Conservation (phyloP, 2,797 vertebrate species). For the Microcaecilia unicolor region DNA sequence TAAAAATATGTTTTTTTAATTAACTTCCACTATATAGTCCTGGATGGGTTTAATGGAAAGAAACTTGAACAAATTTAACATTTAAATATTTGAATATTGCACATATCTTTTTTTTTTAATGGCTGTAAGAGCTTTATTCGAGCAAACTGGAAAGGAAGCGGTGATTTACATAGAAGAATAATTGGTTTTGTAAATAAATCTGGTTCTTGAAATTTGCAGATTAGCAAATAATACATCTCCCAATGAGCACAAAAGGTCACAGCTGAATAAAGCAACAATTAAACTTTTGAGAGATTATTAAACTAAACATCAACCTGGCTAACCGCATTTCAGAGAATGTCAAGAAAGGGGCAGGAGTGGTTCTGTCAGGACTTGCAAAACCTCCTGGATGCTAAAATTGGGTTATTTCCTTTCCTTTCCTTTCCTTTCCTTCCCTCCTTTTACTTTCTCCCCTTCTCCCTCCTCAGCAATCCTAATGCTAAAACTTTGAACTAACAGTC, state of each 20-base stretch:
- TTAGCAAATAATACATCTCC: slow-evolving; percentile 60
- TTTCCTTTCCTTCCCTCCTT: no score
- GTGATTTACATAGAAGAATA: slow-evolving; percentile 61
- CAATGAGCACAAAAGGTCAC: slow-evolving; percentile 61
- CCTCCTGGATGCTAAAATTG: slow-evolving; percentile 15
- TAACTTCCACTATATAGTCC: slow-evolving; percentile 24
- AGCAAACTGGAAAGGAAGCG: slow-evolving; percentile 8
- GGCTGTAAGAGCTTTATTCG: slow-evolving; percentile 1
- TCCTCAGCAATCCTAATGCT: no score
- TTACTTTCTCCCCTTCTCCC: slow-evolving; percentile 22
- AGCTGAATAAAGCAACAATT: slow-evolving; percentile 59
- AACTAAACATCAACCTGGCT: slow-evolving; percentile 47
- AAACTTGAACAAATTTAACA: slow-evolving; percentile 42
- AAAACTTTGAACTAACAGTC: slow-evolving; percentile 26
- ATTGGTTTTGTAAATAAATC: slow-evolving; percentile 65
- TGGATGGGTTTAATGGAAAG: slow-evolving; percentile 18
- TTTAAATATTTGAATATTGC: slow-evolving; percentile 34
- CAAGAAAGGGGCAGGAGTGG: slow-evolving; percentile 25
- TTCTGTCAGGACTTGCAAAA: slow-evolving; percentile 19
- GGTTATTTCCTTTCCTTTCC: slow-evolving; percentile 8
- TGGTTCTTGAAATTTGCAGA: slow-evolving; percentile 59
- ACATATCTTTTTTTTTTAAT: slow-evolving; percentile 1
- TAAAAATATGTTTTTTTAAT: slow-evolving; percentile 47
- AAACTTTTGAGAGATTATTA: slow-evolving; percentile 56
- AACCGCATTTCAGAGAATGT: slow-evolving; percentile 6